A percentile compares a stretch with the other conserved stretches of the same genome.
Evolutionary conservation across 2,113 vertebrate genomes (phyloP).

Genomic region (Himantopus leucocephalus): DNA sequence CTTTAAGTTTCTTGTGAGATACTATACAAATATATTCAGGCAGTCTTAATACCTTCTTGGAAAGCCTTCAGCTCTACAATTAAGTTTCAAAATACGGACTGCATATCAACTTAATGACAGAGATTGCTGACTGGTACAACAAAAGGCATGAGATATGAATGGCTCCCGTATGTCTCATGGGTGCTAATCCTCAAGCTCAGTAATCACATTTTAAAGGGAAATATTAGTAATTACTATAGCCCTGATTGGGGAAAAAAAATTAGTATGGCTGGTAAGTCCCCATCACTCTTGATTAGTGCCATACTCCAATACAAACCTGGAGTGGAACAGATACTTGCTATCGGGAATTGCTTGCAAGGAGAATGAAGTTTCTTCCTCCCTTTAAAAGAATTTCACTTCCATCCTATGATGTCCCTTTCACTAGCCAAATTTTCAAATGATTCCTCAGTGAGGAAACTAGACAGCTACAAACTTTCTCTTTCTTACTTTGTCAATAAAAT

Average conservation of each 20-base stretch:
- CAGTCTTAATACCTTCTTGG: neutral
- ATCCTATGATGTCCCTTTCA: neutral
- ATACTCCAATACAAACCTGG: neutral
- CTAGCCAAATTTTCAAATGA: neutral
- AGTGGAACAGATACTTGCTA: neutral
- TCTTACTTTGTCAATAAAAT: neutral
- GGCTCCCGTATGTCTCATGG: neutral
- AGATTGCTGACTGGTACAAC: neutral
- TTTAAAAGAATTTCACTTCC: neutral
- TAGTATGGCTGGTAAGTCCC: neutral
- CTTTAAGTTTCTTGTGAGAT: neutral
- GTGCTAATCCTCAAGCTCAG: neutral
- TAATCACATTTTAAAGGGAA: neutral
- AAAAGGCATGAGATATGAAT: neutral
- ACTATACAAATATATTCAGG: neutral
- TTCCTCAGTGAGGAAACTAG: neutral
- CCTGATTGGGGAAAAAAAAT: neutral
- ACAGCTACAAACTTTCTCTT: neutral
- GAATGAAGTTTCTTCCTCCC: neutral
- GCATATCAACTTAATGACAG: neutral
- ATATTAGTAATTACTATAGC: neutral
- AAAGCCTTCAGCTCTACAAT: neutral
- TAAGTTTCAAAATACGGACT: neutral
- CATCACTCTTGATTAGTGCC: neutral
- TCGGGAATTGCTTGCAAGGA: neutral